Evolutionary conservation across 2,888 invertebrate species (phyloP), one percentile per base, ranked within the genome.

Genomic region (Thereva nobilitata): DNA sequence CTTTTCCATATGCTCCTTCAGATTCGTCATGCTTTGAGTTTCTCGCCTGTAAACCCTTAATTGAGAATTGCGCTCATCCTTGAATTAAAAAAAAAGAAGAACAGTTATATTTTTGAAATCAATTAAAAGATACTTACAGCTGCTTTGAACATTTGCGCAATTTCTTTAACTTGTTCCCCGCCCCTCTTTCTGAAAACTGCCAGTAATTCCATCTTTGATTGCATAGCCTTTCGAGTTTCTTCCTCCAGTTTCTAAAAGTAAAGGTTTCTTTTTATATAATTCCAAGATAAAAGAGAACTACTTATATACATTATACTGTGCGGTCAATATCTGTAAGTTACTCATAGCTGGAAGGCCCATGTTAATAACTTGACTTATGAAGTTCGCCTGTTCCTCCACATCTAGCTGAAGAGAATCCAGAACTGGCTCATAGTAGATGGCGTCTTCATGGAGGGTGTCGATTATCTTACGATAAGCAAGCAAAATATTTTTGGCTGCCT

Each of bases 341-440:
- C 70, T 64, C 42, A 78, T 76, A 0, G 80, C 80, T 34, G 80
- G 80, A 69, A 75, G 72, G 2, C 81, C 80, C 54, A 81, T 71
- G 66, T 75, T 74, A 34, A 80, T 73, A 4, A 80, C 77, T 57
- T 79, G 76, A 40, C 77, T 75, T 6, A 79, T 78, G 44, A 81
- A 80, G 23, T 73, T 74, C 1, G 73, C 64, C 67, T 80, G 80
- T 71, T 80, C 80, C n/a, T 77, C 75, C 70, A 79, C 77, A 59
- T 81, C 80, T 34, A 69, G 68, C 47, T 74, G 72, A 0, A 81
- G 74, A 3, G 80, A 79, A 7, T 75, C 72, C 5, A 81, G 68
- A 5, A 80, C 78, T 3, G 80, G 79, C 50, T 79, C 79, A 68
- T 79, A 81, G 66, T 79, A 81, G 40, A 78, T 77, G 10, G 75